phyloP scores from a whole-genome alignment of 2,797 vertebrate genomes.

The Cygnus olor region DNA sequence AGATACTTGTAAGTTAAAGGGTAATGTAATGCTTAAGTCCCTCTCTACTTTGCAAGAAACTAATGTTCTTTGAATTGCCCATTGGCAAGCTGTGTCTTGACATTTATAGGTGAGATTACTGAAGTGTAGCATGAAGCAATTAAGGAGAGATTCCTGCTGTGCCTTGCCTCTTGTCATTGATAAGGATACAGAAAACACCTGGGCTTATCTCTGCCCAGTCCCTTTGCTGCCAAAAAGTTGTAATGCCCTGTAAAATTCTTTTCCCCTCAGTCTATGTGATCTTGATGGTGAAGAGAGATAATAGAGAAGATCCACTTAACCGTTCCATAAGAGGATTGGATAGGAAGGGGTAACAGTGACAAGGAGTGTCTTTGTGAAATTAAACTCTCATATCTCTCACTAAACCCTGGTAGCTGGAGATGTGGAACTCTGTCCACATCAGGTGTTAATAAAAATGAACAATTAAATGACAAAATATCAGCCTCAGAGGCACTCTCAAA shows the following conservation, averaged over 20 bases:
- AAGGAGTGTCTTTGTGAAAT: not conserved
- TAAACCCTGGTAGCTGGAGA: rapidly evolving
- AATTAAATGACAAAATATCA: not conserved
- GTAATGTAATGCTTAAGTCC: not conserved
- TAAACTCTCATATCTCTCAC: not conserved
- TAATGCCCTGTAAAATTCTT: not conserved
- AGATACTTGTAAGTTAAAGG: not conserved
- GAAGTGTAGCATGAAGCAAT: not conserved
- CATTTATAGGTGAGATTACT: not conserved
- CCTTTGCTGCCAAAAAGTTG: not conserved
- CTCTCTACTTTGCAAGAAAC: not conserved
- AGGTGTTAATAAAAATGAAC: not conserved
- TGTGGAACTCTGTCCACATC: not conserved
- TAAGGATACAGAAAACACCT: not conserved
- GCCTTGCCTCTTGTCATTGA: not conserved
- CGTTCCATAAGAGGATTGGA: not conserved
- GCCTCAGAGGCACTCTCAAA: not conserved
- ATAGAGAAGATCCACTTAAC: not conserved
- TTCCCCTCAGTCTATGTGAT: rapidly evolving
- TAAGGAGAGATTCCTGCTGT: not conserved
- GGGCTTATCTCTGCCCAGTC: not conserved
- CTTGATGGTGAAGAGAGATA: not conserved
- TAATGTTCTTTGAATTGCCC: not conserved
- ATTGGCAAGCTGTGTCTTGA: not conserved
- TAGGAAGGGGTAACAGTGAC: not conserved